These are phyloP conservation scores for Crossoptilon crossoptilon DNA, from an alignment of 2,797 vertebrate genomes.

Conservation along the genomic window DNA sequence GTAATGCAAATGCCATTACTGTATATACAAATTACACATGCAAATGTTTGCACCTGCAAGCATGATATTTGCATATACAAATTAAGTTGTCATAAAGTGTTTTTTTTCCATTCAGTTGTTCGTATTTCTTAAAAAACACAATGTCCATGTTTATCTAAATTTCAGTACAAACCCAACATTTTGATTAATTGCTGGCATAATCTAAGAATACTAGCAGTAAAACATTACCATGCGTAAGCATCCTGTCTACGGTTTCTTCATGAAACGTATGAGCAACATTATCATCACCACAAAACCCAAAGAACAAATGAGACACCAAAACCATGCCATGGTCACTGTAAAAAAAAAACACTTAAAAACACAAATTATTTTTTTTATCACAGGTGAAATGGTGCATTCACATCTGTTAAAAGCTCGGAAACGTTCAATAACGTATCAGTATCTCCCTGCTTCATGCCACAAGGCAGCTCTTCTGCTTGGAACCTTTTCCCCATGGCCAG, in stretches of 20 bases:
- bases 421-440: neutral
- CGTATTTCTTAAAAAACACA: neutral
- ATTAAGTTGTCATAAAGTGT: neutral
- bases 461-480: neutral
- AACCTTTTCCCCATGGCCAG: neutral
- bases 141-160: neutral
- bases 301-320: fast-evolving
- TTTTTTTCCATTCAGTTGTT: neutral
- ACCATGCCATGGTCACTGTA: neutral
- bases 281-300: neutral
- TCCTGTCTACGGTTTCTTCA: neutral
- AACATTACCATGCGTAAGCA: fast-evolving
- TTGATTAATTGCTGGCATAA: neutral
- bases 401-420: neutral
- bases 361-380: neutral
- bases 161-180: neutral
- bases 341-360: neutral
- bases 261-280: fast-evolving
- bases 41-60: slow-evolving; percentile 59
- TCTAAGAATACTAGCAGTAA: neutral
- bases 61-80: neutral
- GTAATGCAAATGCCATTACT: neutral
- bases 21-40: slow-evolving; percentile 24
- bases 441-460: too few species aligned
- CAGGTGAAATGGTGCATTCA: fast-evolving